Evolutionary conservation across 92 coral and sea anemone species (phyloP), one percentile per base, ranked within the genome.

Genomic region (Montipora capitata): DNA sequence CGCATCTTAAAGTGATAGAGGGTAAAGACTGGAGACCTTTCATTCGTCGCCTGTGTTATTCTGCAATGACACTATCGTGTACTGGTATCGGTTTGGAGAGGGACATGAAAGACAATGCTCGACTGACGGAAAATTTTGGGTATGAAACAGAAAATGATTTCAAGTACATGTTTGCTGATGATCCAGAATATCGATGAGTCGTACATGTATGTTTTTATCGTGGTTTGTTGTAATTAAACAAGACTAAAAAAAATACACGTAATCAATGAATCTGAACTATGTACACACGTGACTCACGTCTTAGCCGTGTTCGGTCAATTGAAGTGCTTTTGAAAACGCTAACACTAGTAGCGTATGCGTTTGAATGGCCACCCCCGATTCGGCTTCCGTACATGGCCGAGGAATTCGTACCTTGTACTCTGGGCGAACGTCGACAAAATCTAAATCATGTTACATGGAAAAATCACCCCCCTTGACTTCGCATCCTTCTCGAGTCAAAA

Each of bases 21-120:
- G 78, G 61, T 2, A 14, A 12, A 5, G 58, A 73, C 20, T 73
- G 59, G 59, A n/a, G 14, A 14, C 40, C 61, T 11, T 73, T 44
- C 78, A 18, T 18, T 44, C 78, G 78, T 20, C 57, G 78, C 9
- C 78, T 73, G 3, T 44, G 78, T 12, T 73, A 73, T 10, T 44
- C 78, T 11, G 61, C 59, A 58, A 73, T 44, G 61, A 13, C 61
- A 1, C 45, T 73, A 18, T 44, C 78, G 38, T 10, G 39, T 13
- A n/a, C 61, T 4, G 78, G 78, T 16, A 42, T 51, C 8, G 78
- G 78, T 38, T 18, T 73, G 10, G 78, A 73, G 39, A 73, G 45
- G 44, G 61, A 42, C 2, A 2, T 73, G 11, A 73, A 73, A 27
- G 39, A 6, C 0, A 51, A 44, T 45, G 27, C 39, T 4, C 38